Evolutionary conservation across 1,140 invertebrate species (phyloP), one percentile per base, ranked within the genome.

Genomic region (Drosophila bocqueti): DNA sequence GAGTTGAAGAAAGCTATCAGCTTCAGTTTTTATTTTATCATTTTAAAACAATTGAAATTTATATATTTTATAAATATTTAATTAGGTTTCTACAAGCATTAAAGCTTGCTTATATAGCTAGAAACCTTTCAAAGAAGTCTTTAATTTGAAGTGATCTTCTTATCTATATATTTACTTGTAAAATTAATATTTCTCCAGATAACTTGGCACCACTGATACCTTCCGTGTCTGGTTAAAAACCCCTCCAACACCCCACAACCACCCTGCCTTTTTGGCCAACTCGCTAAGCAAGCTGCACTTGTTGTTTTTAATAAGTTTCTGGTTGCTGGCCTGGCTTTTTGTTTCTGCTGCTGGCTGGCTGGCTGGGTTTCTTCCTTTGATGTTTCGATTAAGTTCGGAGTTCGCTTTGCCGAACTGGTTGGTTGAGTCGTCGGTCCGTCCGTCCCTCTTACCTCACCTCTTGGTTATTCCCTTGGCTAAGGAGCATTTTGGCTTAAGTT

Each of bases 271-370:
- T 58, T 52, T 67, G 68, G 24, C 67, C 63, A 68, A 52, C 63
- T 38, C 49, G 47, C 67, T 55, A 34, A 71, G 67, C 69, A 73
- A 72, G 79, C 60, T 92, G 90, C 84, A 92, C 90, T 92, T 92
- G 84, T 92, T 87, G 84, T 87, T 90, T 87, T 87, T 92, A 92
- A 92, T 92, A 92, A 92, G 90, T 90, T 91, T 86, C 67, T 77
- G 81, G 78, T 77, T 77, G 71, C 68, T 71, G 68, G 43, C 47
- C 72, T 47, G 43, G 40, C 49, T 52, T 34, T 49, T 65, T 72
- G 57, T 72, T 81, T 38, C 45, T 74, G 62, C 42, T 63, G 42
- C 36, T 52, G 58, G 29, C 54, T 82, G 54, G 46, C 73, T 58
- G 59, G 24, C 36, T 80, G 62, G 24, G 52, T 73, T 69, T 77